These are phyloP conservation scores for Tachuris rubrigastra DNA, from an alignment of 2,113 vertebrate genomes.

Conservation along the genomic window DNA sequence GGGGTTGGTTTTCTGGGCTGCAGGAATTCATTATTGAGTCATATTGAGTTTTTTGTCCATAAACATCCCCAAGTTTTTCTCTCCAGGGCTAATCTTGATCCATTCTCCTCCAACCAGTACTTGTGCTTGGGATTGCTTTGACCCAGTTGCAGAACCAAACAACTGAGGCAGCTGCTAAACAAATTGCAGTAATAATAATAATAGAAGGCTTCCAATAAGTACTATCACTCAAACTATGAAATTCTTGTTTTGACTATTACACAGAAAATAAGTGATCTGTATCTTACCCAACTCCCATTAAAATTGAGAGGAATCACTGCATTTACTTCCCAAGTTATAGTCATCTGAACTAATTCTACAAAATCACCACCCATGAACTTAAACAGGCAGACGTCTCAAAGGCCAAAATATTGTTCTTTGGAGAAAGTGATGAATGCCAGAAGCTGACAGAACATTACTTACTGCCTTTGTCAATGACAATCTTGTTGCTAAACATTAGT, in stretches of 20 bases:
- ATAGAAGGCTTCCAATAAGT: neutral
- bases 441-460: neutral
- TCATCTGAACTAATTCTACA: constrained; percentile 47
- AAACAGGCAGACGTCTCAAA: constrained; percentile 58
- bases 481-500: neutral
- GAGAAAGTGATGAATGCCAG: neutral
- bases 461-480: neutral
- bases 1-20: neutral
- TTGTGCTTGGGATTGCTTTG: neutral
- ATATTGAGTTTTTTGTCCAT: neutral
- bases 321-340: constrained; percentile 22
- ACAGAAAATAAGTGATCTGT: neutral
- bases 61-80: neutral
- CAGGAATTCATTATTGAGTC: neutral
- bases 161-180: neutral
- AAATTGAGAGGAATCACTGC: neutral
- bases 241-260: neutral
- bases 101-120: neutral
- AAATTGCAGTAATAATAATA: neutral
- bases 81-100: neutral
- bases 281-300: neutral
- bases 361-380: constrained; percentile 64
- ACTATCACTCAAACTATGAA: neutral
- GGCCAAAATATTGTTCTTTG: neutral
- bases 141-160: neutral